phyloP scores from a whole-genome alignment of 2,113 vertebrate genomes.

The Siphamia tubifer region DNA sequence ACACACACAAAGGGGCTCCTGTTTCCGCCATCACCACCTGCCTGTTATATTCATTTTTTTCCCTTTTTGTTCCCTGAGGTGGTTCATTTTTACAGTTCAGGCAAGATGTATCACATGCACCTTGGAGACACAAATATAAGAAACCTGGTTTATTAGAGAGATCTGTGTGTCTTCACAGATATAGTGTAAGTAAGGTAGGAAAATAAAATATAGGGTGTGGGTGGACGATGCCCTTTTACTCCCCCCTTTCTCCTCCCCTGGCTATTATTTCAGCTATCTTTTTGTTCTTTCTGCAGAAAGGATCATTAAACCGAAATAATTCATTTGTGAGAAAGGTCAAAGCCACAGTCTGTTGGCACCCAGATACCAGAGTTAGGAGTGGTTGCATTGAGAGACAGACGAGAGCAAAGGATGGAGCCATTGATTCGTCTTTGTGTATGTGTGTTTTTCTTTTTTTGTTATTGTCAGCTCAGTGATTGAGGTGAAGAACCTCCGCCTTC shows the following conservation, averaged over 20 bases:
- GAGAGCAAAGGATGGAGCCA: slow-evolving; percentile 24
- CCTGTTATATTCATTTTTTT: slow-evolving; percentile 22
- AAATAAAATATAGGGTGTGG: slow-evolving; percentile 15
- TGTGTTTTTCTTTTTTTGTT: slow-evolving; percentile 4
- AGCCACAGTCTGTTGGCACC: slow-evolving; percentile 61
- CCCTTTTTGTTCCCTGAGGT: slow-evolving; percentile 14
- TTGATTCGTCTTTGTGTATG: slow-evolving; percentile 28
- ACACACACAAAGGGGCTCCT: background rate
- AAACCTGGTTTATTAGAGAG: slow-evolving; percentile 35
- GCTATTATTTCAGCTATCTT: slow-evolving; percentile 64
- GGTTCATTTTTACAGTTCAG: slow-evolving; percentile 33
- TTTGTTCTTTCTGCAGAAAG: slow-evolving; percentile 61
- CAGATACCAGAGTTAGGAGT: slow-evolving; percentile 50
- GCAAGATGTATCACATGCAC: slow-evolving; percentile 24
- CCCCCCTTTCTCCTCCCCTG: background rate
- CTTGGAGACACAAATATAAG: slow-evolving; percentile 35
- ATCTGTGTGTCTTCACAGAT: slow-evolving; percentile 43
- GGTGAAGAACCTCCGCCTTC: slow-evolving; percentile 41
- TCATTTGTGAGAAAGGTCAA: slow-evolving; percentile 78
- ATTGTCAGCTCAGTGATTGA: slow-evolving; percentile 52
- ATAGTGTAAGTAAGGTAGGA: slow-evolving; percentile 1
- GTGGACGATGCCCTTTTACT: slow-evolving; percentile 43
- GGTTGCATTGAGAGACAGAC: slow-evolving; percentile 6
- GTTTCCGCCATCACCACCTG: slow-evolving; percentile 45
- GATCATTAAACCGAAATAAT: slow-evolving; percentile 80